These are phyloP conservation scores for Tricholauxania praeusta DNA, from an alignment of 2,888 invertebrate genomes.

Conservation along the genomic window DNA sequence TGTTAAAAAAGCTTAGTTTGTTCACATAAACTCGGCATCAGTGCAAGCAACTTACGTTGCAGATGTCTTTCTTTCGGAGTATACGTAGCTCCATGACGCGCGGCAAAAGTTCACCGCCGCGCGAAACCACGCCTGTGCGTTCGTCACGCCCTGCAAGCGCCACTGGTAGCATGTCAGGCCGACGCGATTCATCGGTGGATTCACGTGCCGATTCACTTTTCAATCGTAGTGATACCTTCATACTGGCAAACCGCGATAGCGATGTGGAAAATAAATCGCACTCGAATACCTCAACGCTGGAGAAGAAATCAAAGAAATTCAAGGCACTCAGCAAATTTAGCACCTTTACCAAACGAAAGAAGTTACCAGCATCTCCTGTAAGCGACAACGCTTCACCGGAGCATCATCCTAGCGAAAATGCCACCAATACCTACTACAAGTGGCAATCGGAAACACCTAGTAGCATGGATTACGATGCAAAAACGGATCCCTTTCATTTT, in stretches of 20 bases:
- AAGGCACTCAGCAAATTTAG: slow-evolving; percentile 64
- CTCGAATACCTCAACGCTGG: slow-evolving; percentile 58
- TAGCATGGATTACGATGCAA: slow-evolving; percentile 60
- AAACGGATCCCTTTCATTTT: slow-evolving; percentile 64
- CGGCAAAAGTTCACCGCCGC: slow-evolving; percentile 60
- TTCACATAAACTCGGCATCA: background rate
- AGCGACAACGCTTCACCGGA: slow-evolving; percentile 49
- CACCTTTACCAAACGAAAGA: slow-evolving; percentile 65
- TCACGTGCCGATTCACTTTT: slow-evolving; percentile 55
- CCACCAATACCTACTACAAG: slow-evolving; percentile 63
- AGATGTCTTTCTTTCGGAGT: slow-evolving; percentile 66
- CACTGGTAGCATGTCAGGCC: slow-evolving; percentile 46
- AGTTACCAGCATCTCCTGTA: slow-evolving; percentile 49
- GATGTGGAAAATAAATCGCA: slow-evolving; percentile 39
- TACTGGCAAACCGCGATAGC: slow-evolving; percentile 55
- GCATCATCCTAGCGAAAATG: slow-evolving; percentile 63
- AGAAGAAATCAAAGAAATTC: slow-evolving; percentile 61
- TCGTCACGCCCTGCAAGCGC: slow-evolving; percentile 57
- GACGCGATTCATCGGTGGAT: slow-evolving; percentile 60
- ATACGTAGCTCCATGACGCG: slow-evolving; percentile 62
- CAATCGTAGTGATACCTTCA: slow-evolving; percentile 65
- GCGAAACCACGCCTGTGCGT: slow-evolving; percentile 64
- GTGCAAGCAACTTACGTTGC: background rate
- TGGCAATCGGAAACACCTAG: slow-evolving; percentile 62
- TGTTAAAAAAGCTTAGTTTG: background rate